Evolutionary conservation across 2,888 invertebrate species (phyloP).

Genomic region (Habrosyne pyritoides): DNA sequence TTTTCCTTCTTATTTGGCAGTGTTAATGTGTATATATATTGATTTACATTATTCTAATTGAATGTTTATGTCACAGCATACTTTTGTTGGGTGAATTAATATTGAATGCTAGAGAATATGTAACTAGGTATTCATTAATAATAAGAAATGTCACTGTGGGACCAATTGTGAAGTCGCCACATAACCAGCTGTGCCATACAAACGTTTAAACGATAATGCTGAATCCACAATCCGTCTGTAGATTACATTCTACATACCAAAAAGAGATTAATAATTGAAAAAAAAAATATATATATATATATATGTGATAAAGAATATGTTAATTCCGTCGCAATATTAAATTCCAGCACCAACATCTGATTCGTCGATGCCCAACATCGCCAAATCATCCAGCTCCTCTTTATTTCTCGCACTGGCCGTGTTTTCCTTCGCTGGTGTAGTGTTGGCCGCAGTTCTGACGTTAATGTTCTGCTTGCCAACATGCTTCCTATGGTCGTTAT

Average conservation of each 20-base stretch:
- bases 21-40: not conserved
- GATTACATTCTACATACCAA: not conserved
- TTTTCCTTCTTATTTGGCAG: not conserved
- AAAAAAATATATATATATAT: not conserved
- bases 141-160: too few relatives aligned
- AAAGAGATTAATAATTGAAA: too few relatives aligned
- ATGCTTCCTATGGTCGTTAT: conserved; percentile 12
- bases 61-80: not conserved
- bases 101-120: too few relatives aligned
- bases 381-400: conserved; percentile 88
- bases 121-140: too few relatives aligned
- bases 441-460: conserved; percentile 7
- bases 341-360: conserved; percentile 87
- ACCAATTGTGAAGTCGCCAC: too few relatives aligned
- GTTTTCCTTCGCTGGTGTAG: conserved; percentile 25
- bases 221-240: too few relatives aligned
- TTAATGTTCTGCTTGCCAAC: not conserved
- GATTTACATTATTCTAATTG: not conserved
- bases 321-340: conserved; percentile 23
- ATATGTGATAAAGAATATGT: too few relatives aligned
- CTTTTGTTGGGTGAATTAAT: too few relatives aligned
- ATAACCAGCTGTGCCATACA: too few relatives aligned
- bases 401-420: conserved; percentile 56
- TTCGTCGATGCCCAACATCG: conserved; percentile 93
- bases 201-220: too few relatives aligned